Evolutionary conservation across 1,140 invertebrate species (phyloP).

Genomic region (Pseudoatta argentina): DNA sequence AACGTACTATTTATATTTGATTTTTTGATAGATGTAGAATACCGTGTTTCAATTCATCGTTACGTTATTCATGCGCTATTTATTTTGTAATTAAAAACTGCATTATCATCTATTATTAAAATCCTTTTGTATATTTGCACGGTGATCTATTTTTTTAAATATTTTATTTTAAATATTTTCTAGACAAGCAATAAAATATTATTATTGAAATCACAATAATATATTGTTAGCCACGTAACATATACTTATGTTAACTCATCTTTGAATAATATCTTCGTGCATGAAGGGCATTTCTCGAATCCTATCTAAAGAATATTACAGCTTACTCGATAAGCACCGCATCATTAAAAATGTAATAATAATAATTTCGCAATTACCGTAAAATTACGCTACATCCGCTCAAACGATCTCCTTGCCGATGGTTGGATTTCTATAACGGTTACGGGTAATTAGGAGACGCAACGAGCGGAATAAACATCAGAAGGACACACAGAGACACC

Average conservation of each 20-base stretch:
- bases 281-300: not conserved
- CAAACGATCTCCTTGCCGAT: slow-evolving; percentile 22
- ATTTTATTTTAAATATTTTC: not conserved
- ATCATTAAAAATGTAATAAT: slow-evolving; percentile 52
- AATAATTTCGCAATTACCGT: slow-evolving; percentile 59
- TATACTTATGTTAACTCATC: not conserved
- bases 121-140: no score
- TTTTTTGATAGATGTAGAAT: not conserved
- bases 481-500: slow-evolving; percentile 22
- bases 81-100: not conserved
- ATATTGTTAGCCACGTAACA: not conserved
- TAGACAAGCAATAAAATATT: not conserved
- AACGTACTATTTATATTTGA: slow-evolving; percentile 4
- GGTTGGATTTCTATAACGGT: slow-evolving; percentile 57
- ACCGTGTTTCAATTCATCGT: not conserved
- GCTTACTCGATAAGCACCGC: not conserved
- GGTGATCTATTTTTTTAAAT: not conserved
- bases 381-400: slow-evolving; percentile 55
- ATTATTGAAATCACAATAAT: not conserved
- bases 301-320: slow-evolving; percentile 12
- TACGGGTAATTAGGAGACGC: slow-evolving; percentile 64
- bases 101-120: not conserved
- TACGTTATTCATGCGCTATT: not conserved
- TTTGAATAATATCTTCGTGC: slow-evolving; percentile 28
- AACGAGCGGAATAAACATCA: slow-evolving; percentile 34